Conservation (phyloP, 1,140 invertebrate genomes). For the Pogonomyrmex barbatus region DNA sequence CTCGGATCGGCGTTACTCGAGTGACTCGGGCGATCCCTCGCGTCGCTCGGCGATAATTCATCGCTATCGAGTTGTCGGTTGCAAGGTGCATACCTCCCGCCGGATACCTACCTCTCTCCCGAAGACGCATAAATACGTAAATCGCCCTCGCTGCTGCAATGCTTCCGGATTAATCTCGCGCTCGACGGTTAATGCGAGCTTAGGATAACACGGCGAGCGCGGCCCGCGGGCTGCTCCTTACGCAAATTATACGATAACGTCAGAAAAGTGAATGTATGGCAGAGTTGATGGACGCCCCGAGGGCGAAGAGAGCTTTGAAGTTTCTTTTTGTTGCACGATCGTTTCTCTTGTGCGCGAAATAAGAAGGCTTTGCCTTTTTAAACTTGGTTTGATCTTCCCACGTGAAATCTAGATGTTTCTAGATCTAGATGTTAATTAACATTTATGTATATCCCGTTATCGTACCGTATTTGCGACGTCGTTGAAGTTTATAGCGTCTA, state of each 20-base stretch:
- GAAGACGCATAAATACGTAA: conserved; percentile 58
- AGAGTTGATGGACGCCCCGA: conserved; percentile 7
- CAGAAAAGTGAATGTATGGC: conserved; percentile 15
- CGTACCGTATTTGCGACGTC: not conserved
- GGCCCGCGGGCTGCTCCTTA: conserved; percentile 26
- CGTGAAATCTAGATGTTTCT: not conserved
- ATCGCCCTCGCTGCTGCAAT: conserved; percentile 36
- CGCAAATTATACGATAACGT: conserved; percentile 41
- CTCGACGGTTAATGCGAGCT: conserved; percentile 37
- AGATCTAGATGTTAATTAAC: not conserved
- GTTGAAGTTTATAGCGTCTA: not conserved
- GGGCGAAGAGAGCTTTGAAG: not conserved
- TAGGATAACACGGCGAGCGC: conserved; percentile 32
- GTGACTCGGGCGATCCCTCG: conserved; percentile 46
- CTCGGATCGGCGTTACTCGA: conserved; percentile 40
- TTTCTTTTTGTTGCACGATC: not conserved
- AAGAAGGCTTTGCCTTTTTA: not conserved
- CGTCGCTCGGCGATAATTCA: conserved; percentile 44
- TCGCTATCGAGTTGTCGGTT: conserved; percentile 23
- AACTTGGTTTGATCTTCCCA: not conserved
- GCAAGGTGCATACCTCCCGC: conserved; percentile 47
- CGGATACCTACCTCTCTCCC: conserved; percentile 26
- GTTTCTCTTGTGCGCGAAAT: not conserved
- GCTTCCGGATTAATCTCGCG: conserved; percentile 48
- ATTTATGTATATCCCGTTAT: not conserved